Percentiles rank a stretch among this genome's conserved stretches.
Evolutionary conservation across 2,797 vertebrate species (phyloP).

Genomic region (Cossypha niveicapilla): DNA sequence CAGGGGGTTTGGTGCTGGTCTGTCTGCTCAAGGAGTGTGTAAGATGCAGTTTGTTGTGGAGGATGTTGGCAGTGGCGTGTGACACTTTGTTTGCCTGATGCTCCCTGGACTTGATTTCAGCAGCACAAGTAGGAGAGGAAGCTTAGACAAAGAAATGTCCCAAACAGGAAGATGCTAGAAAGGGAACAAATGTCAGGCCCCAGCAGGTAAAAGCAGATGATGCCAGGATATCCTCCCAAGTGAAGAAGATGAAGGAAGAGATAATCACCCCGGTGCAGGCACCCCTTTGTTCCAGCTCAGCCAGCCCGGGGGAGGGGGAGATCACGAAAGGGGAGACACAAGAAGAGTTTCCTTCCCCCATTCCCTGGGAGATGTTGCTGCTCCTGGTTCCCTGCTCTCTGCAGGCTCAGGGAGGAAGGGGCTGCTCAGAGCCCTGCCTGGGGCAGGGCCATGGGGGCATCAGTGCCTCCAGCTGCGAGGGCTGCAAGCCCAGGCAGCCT

Average conservation of each 20-base stretch:
- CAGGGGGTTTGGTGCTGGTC: not conserved
- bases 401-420: not conserved
- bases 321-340: fast-evolving
- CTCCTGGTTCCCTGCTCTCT: fast-evolving
- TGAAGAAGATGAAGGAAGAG: not conserved
- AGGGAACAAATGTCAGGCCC: not conserved
- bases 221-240: not conserved
- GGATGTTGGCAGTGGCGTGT: fast-evolving
- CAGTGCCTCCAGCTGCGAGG: fast-evolving
- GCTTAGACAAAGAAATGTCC: not conserved
- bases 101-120: not conserved
- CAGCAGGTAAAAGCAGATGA: not conserved
- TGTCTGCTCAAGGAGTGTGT: fast-evolving
- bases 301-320: fast-evolving
- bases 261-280: fast-evolving
- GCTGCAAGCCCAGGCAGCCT: not conserved
- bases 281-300: not conserved
- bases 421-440: not conserved
- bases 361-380: not conserved
- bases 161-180: constrained; percentile 17
- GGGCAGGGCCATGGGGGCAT: fast-evolving
- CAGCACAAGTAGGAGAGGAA: not conserved
- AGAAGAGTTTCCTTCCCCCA: not conserved
- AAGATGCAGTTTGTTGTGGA: not conserved
- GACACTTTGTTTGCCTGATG: not conserved